Evolutionary conservation across 37 sponge, comb jelly and placozoan species (phyloP).

Genomic region (Petrosia ficiformis): DNA sequence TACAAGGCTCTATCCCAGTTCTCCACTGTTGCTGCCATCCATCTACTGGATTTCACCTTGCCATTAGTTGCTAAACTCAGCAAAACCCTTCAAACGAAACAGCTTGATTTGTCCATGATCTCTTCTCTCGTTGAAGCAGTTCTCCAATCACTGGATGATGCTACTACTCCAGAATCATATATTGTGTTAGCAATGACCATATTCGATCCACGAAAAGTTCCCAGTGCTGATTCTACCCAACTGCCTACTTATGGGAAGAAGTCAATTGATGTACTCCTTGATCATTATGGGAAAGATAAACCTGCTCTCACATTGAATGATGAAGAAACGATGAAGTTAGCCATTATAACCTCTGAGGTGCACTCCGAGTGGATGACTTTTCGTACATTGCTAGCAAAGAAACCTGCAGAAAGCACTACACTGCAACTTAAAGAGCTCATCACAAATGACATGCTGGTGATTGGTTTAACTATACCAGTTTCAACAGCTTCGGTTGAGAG

Average conservation of each 20-base stretch:
- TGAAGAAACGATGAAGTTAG: neutral
- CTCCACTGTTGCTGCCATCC: constrained; percentile 53
- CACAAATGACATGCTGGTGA: constrained; percentile 61
- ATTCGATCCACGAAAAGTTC: constrained; percentile 30
- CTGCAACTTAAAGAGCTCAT: constrained; percentile 19
- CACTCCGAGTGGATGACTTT: constrained; percentile 30
- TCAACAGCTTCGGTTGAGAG: constrained; percentile 61
- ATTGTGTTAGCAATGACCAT: constrained; percentile 35
- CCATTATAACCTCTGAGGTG: constrained; percentile 5
- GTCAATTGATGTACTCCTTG: constrained; percentile 3
- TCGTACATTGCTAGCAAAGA: neutral
- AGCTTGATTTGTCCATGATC: constrained; percentile 64
- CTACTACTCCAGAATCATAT: constrained; percentile 44
- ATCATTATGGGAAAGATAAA: constrained; percentile 10
- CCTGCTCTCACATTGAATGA: constrained; percentile 1
- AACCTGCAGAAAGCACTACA: neutral
- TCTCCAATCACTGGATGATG: constrained; percentile 73
- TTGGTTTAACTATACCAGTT: constrained; percentile 52
- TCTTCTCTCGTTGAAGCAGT: constrained; percentile 58
- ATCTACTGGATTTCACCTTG: constrained; percentile 47
- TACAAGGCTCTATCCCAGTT: constrained; percentile 42
- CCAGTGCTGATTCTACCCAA: neutral
- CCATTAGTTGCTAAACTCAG: constrained; percentile 63
- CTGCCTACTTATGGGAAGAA: neutral
- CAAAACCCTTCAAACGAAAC: constrained; percentile 55